A percentile compares a stretch with the other conserved stretches of the same genome.
phyloP scores from a whole-genome alignment of 2,888 invertebrate genomes.

The Dilophus febrilis region DNA sequence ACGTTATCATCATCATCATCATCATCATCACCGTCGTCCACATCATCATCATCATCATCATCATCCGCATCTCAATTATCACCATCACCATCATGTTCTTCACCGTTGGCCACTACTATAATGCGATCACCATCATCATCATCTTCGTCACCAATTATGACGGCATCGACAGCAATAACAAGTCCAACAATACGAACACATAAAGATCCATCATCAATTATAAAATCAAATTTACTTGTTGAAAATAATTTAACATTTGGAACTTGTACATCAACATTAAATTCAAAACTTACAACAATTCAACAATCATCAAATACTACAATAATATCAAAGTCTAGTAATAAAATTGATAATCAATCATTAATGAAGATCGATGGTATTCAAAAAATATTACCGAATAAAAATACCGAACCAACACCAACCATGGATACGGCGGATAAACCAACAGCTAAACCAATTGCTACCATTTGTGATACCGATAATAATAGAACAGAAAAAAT shows the following conservation, averaged over 20 bases:
- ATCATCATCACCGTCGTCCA: constrained; percentile 1
- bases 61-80: background rate
- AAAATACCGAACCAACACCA: too few species aligned
- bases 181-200: too few species aligned
- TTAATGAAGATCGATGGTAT: too few species aligned
- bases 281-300: constrained; percentile 15
- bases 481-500: background rate
- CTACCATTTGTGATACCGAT: background rate
- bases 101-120: too few species aligned
- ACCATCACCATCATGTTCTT: too few species aligned
- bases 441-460: background rate
- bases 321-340: too few species aligned
- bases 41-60: background rate
- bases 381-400: too few species aligned
- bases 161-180: too few species aligned
- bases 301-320: background rate
- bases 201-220: background rate
- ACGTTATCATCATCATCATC: background rate
- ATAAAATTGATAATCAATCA: too few species aligned
- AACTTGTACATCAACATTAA: constrained; percentile 20
- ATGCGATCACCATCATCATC: background rate
- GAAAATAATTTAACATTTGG: constrained; percentile 28
- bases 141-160: constrained; percentile 7
- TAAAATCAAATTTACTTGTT: constrained; percentile 21
- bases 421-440: background rate